Evolutionary conservation across 2,113 vertebrate species (phyloP).

Genomic region (Lucifuga dentata): DNA sequence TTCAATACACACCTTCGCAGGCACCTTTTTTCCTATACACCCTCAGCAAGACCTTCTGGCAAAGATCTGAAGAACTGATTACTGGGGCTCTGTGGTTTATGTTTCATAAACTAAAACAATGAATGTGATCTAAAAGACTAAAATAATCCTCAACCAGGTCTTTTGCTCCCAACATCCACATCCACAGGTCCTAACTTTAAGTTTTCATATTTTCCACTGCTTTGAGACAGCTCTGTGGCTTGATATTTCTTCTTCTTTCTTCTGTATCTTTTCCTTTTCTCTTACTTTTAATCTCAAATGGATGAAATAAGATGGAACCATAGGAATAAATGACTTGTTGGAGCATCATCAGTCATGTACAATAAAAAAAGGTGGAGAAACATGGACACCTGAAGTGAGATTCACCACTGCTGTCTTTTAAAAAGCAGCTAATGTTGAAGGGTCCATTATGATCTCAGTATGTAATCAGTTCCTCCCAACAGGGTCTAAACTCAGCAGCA

Average conservation of each 20-base stretch:
- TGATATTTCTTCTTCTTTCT: too few relatives aligned
- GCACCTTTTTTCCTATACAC: background rate
- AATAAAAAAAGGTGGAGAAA: too few relatives aligned
- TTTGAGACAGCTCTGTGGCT: too few relatives aligned
- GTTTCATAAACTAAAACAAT: background rate
- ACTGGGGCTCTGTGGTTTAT: conserved; percentile 13
- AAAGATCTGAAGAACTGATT: conserved; percentile 5
- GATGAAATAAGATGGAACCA: background rate
- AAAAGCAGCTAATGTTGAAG: conserved; percentile 26
- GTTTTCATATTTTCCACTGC: too few relatives aligned
- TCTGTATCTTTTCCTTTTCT: too few relatives aligned
- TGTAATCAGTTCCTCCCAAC: conserved; percentile 63
- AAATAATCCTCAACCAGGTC: conserved; percentile 1
- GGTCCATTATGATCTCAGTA: conserved; percentile 48
- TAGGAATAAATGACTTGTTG: conserved; percentile 4
- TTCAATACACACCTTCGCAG: conserved; percentile 41
- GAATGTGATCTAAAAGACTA: conserved; percentile 10
- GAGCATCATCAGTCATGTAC: too few relatives aligned
- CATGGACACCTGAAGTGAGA: conserved; percentile 8
- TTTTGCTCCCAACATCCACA: too few relatives aligned
- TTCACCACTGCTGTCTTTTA: background rate
- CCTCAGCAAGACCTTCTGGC: conserved; percentile 6
- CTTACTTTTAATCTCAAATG: background rate
- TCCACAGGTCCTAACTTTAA: too few relatives aligned
- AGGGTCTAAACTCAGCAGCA: conserved; percentile 58